phyloP scores from a whole-genome alignment of 2,797 vertebrate species.

The Sebastiscus tertius region DNA sequence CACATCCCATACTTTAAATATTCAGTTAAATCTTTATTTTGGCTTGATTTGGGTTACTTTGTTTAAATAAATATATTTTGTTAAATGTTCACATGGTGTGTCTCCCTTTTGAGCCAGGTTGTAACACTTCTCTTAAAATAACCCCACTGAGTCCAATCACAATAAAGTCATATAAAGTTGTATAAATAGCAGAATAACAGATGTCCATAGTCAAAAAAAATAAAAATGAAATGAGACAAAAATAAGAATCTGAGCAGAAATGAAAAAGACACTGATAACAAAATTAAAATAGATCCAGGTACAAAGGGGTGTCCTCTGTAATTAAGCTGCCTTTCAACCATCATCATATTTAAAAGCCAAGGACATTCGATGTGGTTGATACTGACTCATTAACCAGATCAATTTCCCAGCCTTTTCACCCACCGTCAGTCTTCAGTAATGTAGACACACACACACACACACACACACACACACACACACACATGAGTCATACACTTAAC shows the following conservation, averaged over 20 bases:
- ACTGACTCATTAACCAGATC: constrained; percentile 62
- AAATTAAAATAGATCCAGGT: background rate
- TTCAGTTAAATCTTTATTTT: no score
- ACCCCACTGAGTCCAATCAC: background rate
- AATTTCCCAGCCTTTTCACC: constrained; percentile 47
- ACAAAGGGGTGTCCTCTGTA: background rate
- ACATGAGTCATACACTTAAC: constrained; percentile 60
- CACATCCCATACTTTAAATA: background rate
- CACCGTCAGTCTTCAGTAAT: constrained; percentile 28
- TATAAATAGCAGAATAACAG: background rate
- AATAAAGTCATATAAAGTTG: background rate
- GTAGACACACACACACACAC: constrained; percentile 5
- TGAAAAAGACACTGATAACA: background rate
- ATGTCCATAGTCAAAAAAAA: background rate
- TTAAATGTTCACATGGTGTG: no score
- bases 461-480: constrained; percentile 16
- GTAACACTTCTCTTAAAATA: background rate
- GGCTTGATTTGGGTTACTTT: background rate
- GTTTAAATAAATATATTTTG: no score
- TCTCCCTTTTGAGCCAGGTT: no score
- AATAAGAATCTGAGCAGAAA: background rate
- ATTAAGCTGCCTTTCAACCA: constrained; percentile 44
- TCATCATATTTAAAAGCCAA: constrained; percentile 55
- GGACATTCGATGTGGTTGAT: constrained; percentile 32
- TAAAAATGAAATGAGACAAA: constrained; percentile 3